Base-by-base conservation (phyloP, 1,140 invertebrate species). In the Panonychus citri region DNA sequence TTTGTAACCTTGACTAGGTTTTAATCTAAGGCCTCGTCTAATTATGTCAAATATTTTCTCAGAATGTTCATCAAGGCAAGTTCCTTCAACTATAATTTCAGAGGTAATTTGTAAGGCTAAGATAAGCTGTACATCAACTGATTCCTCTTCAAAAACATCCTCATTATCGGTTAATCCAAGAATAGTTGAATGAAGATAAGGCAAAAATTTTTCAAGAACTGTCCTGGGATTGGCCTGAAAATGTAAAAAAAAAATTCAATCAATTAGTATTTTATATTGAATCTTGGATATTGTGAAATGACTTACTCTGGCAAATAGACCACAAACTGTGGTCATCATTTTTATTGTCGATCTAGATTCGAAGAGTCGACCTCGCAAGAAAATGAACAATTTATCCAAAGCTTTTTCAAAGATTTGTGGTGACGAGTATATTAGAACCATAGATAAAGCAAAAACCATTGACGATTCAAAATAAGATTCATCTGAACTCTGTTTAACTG, bases 331-430 rank as follows among this genome's bases (percentile, higher is more conserved):
- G 0, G 78, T 81, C 1, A 82, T 76, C 62, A 84, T 75, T 64
- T 78, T 80, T 0, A 84, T 85, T 1, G 85, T 80, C 1, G 89
- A 79, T 63, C 80, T 80, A 0, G 78, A 81, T 67, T 91, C 87
- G 48, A 85, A 77, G 10, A 85, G 80, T 21, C 77, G 76, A 17
- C 76, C 74, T 1, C 75, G 78, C 0, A 83, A 75, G 68, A 85
- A 89, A 8, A 71, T 69, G 37, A 77, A 76, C 5, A 89, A 70
- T 66, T 84, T 85, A 54, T 77, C 74, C 15, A 87, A 64, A 0
- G 82, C 83, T 57, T 76, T 74, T 68, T 54, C 48, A 58, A 56
- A 81, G 78, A 63, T 63, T n/a, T 69, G 62, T 66, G 70, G 66
- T 26, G 76, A 77, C 48, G 72, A 75, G 60, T 82, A 77, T 70